These are phyloP conservation scores for Heterodera filipjevi DNA, from an alignment of 2,888 invertebrate genomes.

Conservation along the genomic window DNA sequence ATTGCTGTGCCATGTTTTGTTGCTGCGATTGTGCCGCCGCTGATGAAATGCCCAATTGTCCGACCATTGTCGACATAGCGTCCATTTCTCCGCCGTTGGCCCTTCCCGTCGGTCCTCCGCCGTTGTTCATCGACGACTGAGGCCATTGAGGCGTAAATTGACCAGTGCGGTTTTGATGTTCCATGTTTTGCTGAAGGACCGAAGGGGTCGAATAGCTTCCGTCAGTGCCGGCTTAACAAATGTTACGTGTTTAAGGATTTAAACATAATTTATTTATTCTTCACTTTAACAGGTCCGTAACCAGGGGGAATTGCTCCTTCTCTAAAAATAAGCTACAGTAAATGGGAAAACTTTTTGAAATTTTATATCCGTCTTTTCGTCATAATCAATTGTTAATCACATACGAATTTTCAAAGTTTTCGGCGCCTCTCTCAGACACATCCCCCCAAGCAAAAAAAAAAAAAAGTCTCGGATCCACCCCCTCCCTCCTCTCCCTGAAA, in stretches of 20 bases:
- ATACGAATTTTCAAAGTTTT: no score
- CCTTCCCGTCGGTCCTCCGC: conserved; percentile 15
- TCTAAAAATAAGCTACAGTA: no score
- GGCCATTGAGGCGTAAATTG: conserved; percentile 16
- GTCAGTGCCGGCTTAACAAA: conserved; percentile 46
- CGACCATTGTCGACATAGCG: conserved; percentile 46
- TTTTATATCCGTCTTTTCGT: no score
- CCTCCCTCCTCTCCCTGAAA: no score
- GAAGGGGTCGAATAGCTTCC: conserved; percentile 51
- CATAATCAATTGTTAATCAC: no score
- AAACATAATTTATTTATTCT: neutral
- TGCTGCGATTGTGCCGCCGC: neutral
- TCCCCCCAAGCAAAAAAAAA: no score
- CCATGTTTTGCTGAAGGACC: conserved; percentile 40
- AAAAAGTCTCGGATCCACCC: no score
- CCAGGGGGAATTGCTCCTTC: no score
- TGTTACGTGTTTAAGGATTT: neutral
- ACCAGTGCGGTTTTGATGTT: conserved; percentile 21
- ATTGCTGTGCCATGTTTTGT: neutral
- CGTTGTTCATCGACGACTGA: conserved; percentile 5
- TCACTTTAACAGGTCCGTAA: no score
- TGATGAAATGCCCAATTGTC: conserved; percentile 45
- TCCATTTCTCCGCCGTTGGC: conserved; percentile 42
- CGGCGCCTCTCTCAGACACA: no score
- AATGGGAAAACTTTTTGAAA: no score